Evolutionary conservation across 2,797 vertebrate species (phyloP), one percentile per base, ranked within the genome.

Genomic region (Poeciliopsis turneri): DNA sequence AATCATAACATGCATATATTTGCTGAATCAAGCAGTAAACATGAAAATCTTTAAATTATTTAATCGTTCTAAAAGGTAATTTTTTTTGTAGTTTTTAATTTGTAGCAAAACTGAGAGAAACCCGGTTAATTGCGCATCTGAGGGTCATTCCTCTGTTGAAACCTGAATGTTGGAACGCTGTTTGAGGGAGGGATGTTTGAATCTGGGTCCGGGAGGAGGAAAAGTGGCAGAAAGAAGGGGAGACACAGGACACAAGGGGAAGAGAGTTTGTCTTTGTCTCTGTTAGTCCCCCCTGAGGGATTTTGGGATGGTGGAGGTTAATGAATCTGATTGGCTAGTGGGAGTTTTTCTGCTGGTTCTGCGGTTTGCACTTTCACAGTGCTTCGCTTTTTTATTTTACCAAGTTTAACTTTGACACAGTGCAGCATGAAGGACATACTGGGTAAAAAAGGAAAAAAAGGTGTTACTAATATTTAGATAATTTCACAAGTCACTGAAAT

Each of bases 261-360:
- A 90, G 86, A 89, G 93, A 92, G 94, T 95, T 95, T 95, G 94
- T 96, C 95, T 95, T 94, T 95, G 94, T 96, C 95, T 95, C 89
- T 90, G 85, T 88, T 78, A 86, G 90, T 89, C 84, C 90, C 86
- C 88, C 86, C 79, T 39, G 75, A 91, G 93, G 93, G 90, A 92
- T 93, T 93, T 91, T 93, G 89, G 92, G 88, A 93, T 92, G 85
- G 90, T 92, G 85, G 93, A 94, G 95, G 95, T 95, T 96, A 95
- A 95, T 96, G 94, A 95, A 93, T 94, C 90, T 92, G 92, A 92
- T 96, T 94, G 92, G 93, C 85, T 93, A 91, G 86, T 94, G 86
- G 90, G 91, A 90, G 90, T 91, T 95, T 96, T 95, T 95, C 91
- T 95, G 94, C 93, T 93, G 92, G 89, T 92, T 90, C 86, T 88